A percentile compares a stretch with the other conserved stretches of the same genome.
Evolutionary conservation across 2,113 vertebrate genomes (phyloP).

Genomic region (Plotosus lineatus): DNA sequence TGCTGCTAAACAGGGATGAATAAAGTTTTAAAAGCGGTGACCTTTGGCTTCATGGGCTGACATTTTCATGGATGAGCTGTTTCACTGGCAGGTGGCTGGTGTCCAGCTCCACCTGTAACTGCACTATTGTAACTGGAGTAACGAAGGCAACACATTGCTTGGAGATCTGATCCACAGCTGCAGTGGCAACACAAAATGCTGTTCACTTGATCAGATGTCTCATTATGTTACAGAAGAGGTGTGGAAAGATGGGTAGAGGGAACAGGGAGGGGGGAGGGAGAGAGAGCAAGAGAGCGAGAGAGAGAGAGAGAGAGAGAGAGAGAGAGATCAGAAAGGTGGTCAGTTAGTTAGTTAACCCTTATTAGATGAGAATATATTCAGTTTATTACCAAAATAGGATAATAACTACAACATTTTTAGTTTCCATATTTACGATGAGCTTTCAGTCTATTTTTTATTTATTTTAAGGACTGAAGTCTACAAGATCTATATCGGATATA

Average conservation of each 20-base stretch:
- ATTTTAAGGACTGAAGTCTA: not conserved
- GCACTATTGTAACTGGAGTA: constrained; percentile 51
- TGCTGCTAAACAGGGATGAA: not conserved
- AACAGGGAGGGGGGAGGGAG: constrained; percentile 3
- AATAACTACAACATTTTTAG: not conserved
- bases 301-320: not conserved
- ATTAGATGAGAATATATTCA: not conserved
- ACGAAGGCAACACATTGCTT: constrained; percentile 14
- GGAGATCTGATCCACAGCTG: constrained; percentile 56
- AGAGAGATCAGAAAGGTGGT: constrained; percentile 8
- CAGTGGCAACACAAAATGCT: constrained; percentile 38
- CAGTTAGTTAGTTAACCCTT: constrained; percentile 6
- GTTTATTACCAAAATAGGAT: not conserved
- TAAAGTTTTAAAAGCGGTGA: not conserved
- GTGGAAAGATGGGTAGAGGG: constrained; percentile 10
- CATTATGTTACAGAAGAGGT: constrained; percentile 31
- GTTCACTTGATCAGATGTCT: constrained; percentile 58
- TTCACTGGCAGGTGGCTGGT: constrained; percentile 29
- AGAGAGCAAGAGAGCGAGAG: constrained; percentile 11
- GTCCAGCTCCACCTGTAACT: constrained; percentile 19
- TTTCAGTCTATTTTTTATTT: not conserved
- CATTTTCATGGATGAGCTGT: constrained; percentile 40
- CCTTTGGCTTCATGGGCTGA: constrained; percentile 16
- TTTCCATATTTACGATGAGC: not conserved
- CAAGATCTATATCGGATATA: not conserved